These are phyloP conservation scores for Diabrotica balteata DNA, from an alignment of 2,888 invertebrate genomes.

Conservation along the genomic window DNA sequence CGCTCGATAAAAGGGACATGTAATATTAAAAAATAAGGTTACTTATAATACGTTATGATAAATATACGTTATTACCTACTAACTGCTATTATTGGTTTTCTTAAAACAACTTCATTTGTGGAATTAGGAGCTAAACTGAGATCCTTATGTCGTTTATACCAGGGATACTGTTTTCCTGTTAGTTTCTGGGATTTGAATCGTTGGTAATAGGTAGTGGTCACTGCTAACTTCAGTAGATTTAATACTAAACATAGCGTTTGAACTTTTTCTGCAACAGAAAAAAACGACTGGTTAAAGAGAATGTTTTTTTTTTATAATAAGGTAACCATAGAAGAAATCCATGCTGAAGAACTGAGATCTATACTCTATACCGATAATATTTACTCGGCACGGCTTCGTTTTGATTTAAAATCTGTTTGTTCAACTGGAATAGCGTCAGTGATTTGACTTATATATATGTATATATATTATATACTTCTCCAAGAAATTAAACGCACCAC, in stretches of 20 bases:
- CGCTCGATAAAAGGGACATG: too few species aligned
- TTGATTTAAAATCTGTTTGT: too few species aligned
- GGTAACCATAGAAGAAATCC: too few species aligned
- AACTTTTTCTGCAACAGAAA: conserved; percentile 65
- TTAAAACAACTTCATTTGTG: conserved; percentile 30
- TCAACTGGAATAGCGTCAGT: too few species aligned
- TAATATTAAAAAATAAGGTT: too few species aligned
- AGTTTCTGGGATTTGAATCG: conserved; percentile 80
- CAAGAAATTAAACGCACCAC: too few species aligned
- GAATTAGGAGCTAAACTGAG: conserved; percentile 26
- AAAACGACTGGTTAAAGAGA: neutral
- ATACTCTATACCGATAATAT: too few species aligned
- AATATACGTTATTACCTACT: conserved; percentile 19
- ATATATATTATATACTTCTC: too few species aligned
- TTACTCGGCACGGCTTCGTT: too few species aligned
- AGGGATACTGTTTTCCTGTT: conserved; percentile 76
- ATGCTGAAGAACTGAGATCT: too few species aligned
- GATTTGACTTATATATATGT: too few species aligned
- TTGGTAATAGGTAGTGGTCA: conserved; percentile 75
- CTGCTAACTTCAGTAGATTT: conserved; percentile 73
- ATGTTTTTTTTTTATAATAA: neutral
- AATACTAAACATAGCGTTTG: conserved; percentile 73
- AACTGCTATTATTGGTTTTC: conserved; percentile 27
- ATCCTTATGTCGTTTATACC: conserved; percentile 62
- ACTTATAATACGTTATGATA: too few species aligned